Evolutionary conservation across 2,113 vertebrate species (phyloP).

Genomic region (Myodes glareolus): DNA sequence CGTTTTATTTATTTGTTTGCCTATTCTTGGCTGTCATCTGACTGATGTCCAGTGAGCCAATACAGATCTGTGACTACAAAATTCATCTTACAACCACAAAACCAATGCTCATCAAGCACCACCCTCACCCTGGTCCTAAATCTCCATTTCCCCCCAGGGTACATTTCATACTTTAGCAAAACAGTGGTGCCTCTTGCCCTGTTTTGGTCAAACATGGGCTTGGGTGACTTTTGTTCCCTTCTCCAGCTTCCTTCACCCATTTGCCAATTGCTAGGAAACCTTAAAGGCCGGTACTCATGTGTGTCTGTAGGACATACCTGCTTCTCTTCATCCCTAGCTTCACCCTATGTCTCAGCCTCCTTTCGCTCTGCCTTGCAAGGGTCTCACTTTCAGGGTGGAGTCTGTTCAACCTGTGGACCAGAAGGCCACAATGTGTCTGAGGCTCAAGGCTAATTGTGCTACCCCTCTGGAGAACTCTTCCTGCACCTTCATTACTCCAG

Average conservation of each 20-base stretch:
- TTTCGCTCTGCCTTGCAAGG: neutral
- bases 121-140: too few species aligned
- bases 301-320: neutral
- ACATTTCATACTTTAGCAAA: neutral
- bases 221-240: neutral
- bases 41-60: neutral
- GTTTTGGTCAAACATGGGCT: neutral
- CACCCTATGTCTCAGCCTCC: neutral
- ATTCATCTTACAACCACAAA: neutral
- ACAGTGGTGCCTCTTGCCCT: neutral
- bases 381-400: neutral
- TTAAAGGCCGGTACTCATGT: fast-evolving
- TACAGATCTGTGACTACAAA: neutral
- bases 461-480: neutral
- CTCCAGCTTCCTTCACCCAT: neutral
- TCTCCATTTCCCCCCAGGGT: neutral
- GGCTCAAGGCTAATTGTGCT: neutral
- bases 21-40: neutral
- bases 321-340: neutral
- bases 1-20: neutral
- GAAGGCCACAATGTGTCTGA: neutral
- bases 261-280: neutral
- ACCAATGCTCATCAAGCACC: neutral
- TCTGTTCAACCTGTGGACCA: neutral
- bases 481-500: neutral